These are phyloP conservation scores for Dasypus novemcinctus DNA, from an alignment of 2,113 vertebrate species.

Conservation along the genomic window DNA sequence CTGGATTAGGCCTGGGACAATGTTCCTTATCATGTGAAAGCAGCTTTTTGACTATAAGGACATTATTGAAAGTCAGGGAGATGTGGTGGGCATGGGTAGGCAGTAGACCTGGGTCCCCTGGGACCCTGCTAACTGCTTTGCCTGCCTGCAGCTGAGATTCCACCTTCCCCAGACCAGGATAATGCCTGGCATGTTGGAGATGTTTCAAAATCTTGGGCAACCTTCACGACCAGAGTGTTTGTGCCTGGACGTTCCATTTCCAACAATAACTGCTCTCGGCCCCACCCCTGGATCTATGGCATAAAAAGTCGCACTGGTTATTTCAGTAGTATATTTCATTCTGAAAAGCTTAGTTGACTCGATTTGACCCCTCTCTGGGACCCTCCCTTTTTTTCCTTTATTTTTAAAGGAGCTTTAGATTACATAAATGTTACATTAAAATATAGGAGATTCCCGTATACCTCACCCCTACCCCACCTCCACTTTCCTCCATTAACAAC, in stretches of 20 bases:
- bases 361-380: not conserved
- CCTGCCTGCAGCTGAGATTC: not conserved
- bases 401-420: no score
- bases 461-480: no score
- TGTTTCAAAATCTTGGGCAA: fast-evolving
- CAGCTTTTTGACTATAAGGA: not conserved
- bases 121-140: not conserved
- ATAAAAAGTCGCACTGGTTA: not conserved
- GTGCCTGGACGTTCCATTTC: not conserved
- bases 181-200: fast-evolving
- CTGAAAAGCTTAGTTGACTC: not conserved
- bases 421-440: no score
- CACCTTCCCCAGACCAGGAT: fast-evolving
- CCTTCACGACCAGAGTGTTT: not conserved
- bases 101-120: not conserved
- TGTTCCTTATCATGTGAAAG: not conserved
- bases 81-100: fast-evolving
- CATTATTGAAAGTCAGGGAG: fast-evolving
- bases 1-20: fast-evolving
- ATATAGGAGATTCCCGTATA: no score
- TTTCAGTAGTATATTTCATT: not conserved
- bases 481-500: no score
- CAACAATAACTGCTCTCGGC: not conserved
- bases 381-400: not conserved
- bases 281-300: not conserved